Evolutionary conservation across 2,113 vertebrate species (phyloP).

Genomic region (Zootoca vivipara): DNA sequence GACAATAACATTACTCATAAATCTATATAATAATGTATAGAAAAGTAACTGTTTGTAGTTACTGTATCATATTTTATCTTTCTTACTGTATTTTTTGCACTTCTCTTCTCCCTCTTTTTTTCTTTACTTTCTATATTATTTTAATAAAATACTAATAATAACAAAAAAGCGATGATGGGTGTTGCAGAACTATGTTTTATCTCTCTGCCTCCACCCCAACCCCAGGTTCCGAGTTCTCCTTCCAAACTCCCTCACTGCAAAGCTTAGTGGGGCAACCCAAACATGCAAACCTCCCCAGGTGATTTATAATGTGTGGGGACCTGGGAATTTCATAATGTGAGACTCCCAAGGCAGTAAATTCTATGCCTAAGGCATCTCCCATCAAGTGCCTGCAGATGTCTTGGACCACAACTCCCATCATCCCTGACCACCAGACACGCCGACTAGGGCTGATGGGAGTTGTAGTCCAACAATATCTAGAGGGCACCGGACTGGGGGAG

Average conservation of each 20-base stretch:
- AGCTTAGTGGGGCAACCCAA: background rate
- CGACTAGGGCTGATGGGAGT: background rate
- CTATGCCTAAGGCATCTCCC: background rate
- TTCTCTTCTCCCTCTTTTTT: too few relatives aligned
- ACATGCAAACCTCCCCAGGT: background rate
- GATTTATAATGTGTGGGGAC: background rate
- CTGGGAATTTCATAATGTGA: background rate
- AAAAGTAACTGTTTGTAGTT: too few relatives aligned
- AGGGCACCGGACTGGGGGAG: background rate
- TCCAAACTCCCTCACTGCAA: background rate
- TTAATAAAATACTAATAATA: too few relatives aligned
- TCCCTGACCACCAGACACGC: background rate
- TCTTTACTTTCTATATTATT: too few relatives aligned
- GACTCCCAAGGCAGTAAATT: background rate
- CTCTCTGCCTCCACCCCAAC: background rate
- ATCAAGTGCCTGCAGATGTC: background rate
- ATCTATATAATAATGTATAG: too few relatives aligned
- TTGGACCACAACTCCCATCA: background rate
- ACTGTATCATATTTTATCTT: too few relatives aligned
- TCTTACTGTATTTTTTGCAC: too few relatives aligned
- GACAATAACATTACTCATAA: too few relatives aligned
- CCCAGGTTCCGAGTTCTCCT: background rate
- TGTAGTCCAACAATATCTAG: background rate
- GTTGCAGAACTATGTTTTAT: background rate
- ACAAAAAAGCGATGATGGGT: background rate